These are phyloP conservation scores for Tolmerus cingulatus DNA, from an alignment of 2,888 invertebrate species.

Conservation along the genomic window DNA sequence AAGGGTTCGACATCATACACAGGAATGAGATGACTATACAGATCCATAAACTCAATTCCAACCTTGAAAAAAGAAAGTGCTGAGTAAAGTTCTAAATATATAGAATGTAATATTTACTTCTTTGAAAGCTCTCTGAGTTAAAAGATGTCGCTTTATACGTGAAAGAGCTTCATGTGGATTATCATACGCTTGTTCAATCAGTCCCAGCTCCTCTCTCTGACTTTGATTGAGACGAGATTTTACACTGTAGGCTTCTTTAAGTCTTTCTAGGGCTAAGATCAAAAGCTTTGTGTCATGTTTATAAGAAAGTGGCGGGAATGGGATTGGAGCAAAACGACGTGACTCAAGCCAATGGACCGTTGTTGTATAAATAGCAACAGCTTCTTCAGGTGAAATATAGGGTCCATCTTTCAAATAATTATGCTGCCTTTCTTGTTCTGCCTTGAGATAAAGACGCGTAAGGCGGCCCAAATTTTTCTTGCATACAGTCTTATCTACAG, in stretches of 20 bases:
- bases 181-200: constrained; percentile 99
- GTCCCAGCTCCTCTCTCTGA: constrained; percentile 96
- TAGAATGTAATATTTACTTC: constrained; percentile 68
- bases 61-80: constrained; percentile 66
- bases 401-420: constrained; percentile 99
- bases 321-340: constrained; percentile 97
- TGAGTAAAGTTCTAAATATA: not conserved
- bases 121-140: constrained; percentile 98
- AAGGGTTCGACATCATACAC: constrained; percentile 99
- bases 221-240: constrained; percentile 98
- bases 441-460: constrained; percentile 94
- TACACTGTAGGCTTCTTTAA: constrained; percentile 98
- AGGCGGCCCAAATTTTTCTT: constrained; percentile 99
- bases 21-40: constrained; percentile 98
- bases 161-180: constrained; percentile 99
- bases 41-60: constrained; percentile 99
- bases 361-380: constrained; percentile 99
- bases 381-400: constrained; percentile 99
- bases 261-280: constrained; percentile 93
- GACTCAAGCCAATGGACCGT: constrained; percentile 99
- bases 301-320: constrained; percentile 98
- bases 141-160: constrained; percentile 97
- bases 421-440: constrained; percentile 98
- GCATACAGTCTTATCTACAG: constrained; percentile 99
- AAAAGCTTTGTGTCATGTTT: constrained; percentile 99